These are phyloP conservation scores for Misgurnus mizolepis DNA, from an alignment of 2,113 vertebrate species.

Conservation along the genomic window DNA sequence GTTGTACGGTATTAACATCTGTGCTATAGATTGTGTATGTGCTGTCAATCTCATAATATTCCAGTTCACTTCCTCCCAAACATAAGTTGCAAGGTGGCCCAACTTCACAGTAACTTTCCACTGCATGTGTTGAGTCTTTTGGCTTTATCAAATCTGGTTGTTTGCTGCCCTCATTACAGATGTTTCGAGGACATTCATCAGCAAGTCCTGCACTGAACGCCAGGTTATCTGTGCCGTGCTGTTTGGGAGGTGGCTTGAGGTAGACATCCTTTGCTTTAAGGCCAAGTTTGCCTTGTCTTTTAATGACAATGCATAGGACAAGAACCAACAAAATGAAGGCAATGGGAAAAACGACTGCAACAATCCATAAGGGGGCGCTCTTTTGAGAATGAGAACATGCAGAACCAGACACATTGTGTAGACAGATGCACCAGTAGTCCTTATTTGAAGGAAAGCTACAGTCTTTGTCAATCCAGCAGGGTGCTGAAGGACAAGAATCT, in stretches of 20 bases:
- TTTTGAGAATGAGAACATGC: conserved; percentile 52
- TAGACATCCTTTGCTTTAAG: conserved; percentile 24
- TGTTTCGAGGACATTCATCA: conserved; percentile 1
- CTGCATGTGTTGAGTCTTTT: conserved; percentile 37
- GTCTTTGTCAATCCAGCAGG: conserved; percentile 55
- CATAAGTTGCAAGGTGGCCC: conserved; percentile 30
- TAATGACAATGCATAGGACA: conserved; percentile 52
- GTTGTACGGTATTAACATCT: conserved; percentile 46
- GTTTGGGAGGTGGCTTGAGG: conserved; percentile 30
- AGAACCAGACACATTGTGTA: conserved; percentile 58
- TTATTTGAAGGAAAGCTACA: conserved; percentile 33
- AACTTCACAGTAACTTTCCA: conserved; percentile 45
- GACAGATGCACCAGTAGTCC: conserved; percentile 66
- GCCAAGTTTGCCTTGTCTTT: neutral
- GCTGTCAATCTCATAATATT: conserved; percentile 70
- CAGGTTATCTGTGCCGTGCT: conserved; percentile 61
- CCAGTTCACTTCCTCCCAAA: conserved; percentile 57
- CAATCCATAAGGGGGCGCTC: conserved; percentile 62
- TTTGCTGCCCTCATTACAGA: conserved; percentile 28
- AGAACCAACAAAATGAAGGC: conserved; percentile 53
- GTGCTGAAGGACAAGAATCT: conserved; percentile 55
- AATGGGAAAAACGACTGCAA: conserved; percentile 62
- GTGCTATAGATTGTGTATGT: conserved; percentile 61
- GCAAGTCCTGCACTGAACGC: conserved; percentile 55
- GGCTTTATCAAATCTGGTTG: conserved; percentile 47